Evolutionary conservation across 2,113 vertebrate genomes (phyloP), one percentile per base, ranked within the genome.

Genomic region (Hippocampus comes): DNA sequence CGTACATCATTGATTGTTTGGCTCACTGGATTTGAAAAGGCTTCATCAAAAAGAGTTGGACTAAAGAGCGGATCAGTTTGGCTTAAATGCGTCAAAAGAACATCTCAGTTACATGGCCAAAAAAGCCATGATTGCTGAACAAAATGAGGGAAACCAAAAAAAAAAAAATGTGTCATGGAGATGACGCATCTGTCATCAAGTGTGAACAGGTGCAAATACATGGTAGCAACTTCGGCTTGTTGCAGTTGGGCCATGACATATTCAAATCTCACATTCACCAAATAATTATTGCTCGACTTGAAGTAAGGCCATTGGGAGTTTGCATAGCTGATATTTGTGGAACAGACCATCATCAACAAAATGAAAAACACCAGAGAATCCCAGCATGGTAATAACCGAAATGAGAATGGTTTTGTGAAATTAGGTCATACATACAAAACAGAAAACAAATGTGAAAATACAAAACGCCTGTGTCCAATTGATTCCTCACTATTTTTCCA

Each of bases 261-360:
- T 41, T 74, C 68, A 66, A 60, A 73, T 75, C 57, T 76, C 48
- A 80, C 78, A 61, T 83, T 72, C 78, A 57, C 72, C 71, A 43
- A 41, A 87, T 46, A 78, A 78, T 75, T 78, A 85, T 78, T 80
- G 68, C 75, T 84, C 12, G 48, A 76, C 71, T 72, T 71, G 76
- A 74, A 76, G 81, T 46, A 86, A 88, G 73, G 78, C 80, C 80
- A 74, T 86, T 90, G 72, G 77, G 80, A 81, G 74, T 86, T 91
- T 92, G 92, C 90, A 92, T 91, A 92, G 89, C 70, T 83, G 61
- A 80, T 83, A 76, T 84, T 72, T 79, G 76, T 78, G 73, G 63
- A 77, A 78, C 61, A 75, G 55, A 73, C 67, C 38, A 57, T 73
- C 72, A 77, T 79, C 72, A 75, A 70, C 60, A 60, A 59, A 57